Evolutionary conservation across 2,113 vertebrate genomes (phyloP).

Genomic region (Mungos mungo): DNA sequence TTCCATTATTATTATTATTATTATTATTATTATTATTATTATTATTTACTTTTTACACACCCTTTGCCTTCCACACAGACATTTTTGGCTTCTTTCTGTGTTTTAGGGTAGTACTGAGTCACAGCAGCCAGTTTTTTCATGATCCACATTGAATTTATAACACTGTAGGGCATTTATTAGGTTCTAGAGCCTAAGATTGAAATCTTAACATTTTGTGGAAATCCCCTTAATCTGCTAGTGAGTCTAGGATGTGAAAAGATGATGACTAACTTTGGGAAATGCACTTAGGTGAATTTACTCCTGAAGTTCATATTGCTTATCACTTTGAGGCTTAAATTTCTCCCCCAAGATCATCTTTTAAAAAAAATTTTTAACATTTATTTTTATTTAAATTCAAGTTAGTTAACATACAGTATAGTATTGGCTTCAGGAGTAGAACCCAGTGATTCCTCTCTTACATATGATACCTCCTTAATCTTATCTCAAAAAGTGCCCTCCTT

Average conservation of each 20-base stretch:
- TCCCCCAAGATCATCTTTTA: background rate
- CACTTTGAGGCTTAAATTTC: constrained; percentile 21
- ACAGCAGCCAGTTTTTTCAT: background rate
- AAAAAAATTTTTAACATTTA: too few relatives aligned
- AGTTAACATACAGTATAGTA: too few relatives aligned
- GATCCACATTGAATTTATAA: background rate
- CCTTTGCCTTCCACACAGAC: background rate
- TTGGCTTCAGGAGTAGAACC: too few relatives aligned
- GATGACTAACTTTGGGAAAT: background rate
- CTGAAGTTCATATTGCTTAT: constrained; percentile 20
- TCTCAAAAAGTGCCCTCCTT: too few relatives aligned
- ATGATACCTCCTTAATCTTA: too few relatives aligned
- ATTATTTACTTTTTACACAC: background rate
- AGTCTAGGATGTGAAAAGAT: background rate
- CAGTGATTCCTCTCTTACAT: too few relatives aligned
- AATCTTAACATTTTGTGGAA: background rate
- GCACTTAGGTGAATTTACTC: background rate
- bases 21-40: background rate
- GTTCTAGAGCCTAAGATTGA: background rate
- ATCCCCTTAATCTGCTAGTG: background rate
- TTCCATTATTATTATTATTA: background rate
- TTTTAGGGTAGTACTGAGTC: constrained; percentile 5
- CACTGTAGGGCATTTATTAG: background rate
- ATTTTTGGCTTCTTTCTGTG: background rate
- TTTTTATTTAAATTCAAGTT: too few relatives aligned